Evolutionary conservation across 1,140 invertebrate genomes (phyloP).

Genomic region (Nylanderia fulva): DNA sequence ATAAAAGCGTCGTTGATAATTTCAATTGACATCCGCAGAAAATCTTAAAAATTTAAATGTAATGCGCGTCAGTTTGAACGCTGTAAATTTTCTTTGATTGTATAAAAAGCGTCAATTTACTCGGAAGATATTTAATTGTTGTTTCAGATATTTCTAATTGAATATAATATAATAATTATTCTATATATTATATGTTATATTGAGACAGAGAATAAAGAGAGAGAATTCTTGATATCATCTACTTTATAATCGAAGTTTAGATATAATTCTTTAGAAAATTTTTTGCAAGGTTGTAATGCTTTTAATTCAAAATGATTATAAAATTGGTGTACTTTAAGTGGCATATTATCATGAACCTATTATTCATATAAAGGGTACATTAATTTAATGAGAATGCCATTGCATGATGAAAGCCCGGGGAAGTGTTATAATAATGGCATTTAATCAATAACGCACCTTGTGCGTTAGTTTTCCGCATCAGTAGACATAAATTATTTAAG

Average conservation of each 20-base stretch:
- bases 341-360: slow-evolving; percentile 37
- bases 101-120: background rate
- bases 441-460: slow-evolving; percentile 19
- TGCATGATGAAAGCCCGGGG: slow-evolving; percentile 31
- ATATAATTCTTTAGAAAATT: background rate
- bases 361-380: slow-evolving; percentile 21
- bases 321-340: slow-evolving; percentile 30
- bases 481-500: slow-evolving; percentile 3
- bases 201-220: too few relatives aligned
- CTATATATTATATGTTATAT: background rate
- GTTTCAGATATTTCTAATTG: background rate
- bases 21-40: slow-evolving; percentile 17
- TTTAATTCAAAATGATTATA: slow-evolving; percentile 11
- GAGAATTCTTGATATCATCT: background rate
- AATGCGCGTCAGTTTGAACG: background rate
- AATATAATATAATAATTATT: too few relatives aligned
- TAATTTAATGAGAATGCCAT: slow-evolving; percentile 58
- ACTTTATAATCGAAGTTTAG: background rate
- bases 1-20: slow-evolving; percentile 40
- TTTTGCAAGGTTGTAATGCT: background rate
- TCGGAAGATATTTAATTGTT: background rate
- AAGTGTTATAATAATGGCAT: slow-evolving; percentile 43
- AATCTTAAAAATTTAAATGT: background rate
- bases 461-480: background rate
- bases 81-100: background rate